Evolutionary conservation across 30 jellyfish, hydroid and myxozoan species (phyloP), one percentile per base, ranked within the genome.

Genomic region (Pseudorhiza aurosa): DNA sequence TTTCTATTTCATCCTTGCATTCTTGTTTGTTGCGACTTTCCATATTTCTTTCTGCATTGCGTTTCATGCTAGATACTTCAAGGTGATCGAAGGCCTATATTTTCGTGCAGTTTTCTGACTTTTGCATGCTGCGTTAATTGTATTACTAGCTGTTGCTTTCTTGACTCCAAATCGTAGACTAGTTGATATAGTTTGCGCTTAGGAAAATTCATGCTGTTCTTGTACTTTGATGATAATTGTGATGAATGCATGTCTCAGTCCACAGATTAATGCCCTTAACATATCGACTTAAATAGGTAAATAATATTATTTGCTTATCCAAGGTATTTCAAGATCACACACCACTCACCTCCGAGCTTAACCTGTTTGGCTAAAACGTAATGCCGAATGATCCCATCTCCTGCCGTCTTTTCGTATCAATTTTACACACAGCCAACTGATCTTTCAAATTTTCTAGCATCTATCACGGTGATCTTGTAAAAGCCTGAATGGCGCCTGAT

Each of bases 401-500:
- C 40, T 63, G 82, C 90, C 53, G 90, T 49, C 62, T 59, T 37
- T 63, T 78, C 82, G 55, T 65, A 59, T 59, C 57, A 78, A 59
- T 37, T 64, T 62, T 82, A 32, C 90, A 35, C 65, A 78, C 53
- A 26, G 57, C 82, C 43, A 78, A 60, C 77, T 58, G 90, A 64
- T 59, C 90, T 59, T 43, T 77, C 88, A 35, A 58, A 30, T 77
- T 59, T 53, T 78, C 81, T 30, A 51, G 81, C 90, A 78, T 39
- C 90, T 78, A 65, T 64, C 82, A 37, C 79, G 25, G 84, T 80
- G 91, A 80, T 80, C 91, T 64, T 65, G 76, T 80, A 65, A 80
- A 65, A 73, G 44, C 71, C 29, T 80, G 91, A 80, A 80, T 80
- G 91, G 84, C 91, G 91, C 91, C 91, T 80, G 91, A 80, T 80